phyloP scores from a whole-genome alignment of 2,113 vertebrate genomes.

The Pseudorhombus dupliciocellatus region DNA sequence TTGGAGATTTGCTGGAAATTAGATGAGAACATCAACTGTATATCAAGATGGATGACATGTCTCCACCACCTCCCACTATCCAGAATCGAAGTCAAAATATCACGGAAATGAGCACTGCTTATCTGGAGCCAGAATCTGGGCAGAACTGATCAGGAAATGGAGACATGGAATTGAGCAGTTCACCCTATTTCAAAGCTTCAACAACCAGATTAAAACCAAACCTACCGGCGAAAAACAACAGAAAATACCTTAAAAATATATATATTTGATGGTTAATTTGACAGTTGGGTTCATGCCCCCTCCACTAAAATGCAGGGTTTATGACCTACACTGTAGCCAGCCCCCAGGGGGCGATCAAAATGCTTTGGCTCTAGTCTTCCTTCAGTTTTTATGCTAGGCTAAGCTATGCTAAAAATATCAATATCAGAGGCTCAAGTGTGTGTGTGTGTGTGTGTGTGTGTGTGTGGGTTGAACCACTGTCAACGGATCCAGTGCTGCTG shows the following conservation, averaged over 20 bases:
- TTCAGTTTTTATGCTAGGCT: background rate
- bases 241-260: too few species aligned
- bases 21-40: background rate
- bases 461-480: conserved; percentile 37
- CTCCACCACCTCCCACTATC: background rate
- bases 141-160: too few species aligned
- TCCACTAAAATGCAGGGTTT: background rate
- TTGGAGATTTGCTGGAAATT: background rate
- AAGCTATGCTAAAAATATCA: background rate
- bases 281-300: too few species aligned
- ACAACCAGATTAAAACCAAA: too few species aligned
- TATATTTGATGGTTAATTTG: too few species aligned
- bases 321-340: background rate
- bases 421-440: conserved; percentile 13
- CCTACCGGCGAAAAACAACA: too few species aligned
- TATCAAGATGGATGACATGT: too few species aligned
- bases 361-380: background rate
- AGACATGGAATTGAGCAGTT: background rate
- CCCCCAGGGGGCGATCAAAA: background rate
- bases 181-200: too few species aligned
- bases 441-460: background rate
- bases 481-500: conserved; percentile 54
- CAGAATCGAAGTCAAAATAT: background rate
- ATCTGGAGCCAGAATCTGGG: too few species aligned
- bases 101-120: too few species aligned